These are phyloP conservation scores for Nomada fabriciana DNA, from an alignment of 2,888 invertebrate genomes.

Conservation along the genomic window DNA sequence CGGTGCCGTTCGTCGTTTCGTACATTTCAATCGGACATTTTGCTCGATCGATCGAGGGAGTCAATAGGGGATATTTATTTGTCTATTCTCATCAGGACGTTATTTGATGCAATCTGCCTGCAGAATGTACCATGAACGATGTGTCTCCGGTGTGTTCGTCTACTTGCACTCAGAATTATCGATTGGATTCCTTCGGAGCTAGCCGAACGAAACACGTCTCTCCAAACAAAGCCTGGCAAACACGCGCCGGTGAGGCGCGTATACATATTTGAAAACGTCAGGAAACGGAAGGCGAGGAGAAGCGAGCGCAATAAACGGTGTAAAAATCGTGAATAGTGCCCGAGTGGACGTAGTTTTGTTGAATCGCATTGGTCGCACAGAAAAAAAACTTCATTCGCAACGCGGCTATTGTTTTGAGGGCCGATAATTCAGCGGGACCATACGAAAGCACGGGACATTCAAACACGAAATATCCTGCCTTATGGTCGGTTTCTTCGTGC, in stretches of 20 bases:
- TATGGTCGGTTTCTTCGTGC: constrained; percentile 1
- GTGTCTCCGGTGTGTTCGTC: not conserved
- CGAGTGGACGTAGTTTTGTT: not conserved
- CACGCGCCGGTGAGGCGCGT: too few species aligned
- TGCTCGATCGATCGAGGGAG: too few species aligned
- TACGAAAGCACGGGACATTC: not conserved
- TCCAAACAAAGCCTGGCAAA: too few species aligned
- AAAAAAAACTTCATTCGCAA: constrained; percentile 20
- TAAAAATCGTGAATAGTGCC: constrained; percentile 7
- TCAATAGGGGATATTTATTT: too few species aligned
- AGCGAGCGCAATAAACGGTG: not conserved
- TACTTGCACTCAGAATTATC: too few species aligned
- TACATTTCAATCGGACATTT: too few species aligned
- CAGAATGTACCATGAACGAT: not conserved
- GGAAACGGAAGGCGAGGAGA: not conserved
- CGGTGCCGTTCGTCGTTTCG: not conserved
- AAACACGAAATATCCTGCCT: not conserved
- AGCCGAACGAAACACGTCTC: too few species aligned
- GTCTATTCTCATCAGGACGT: not conserved
- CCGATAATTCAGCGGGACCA: constrained; percentile 21
- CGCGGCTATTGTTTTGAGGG: constrained; percentile 21
- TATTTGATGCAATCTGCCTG: too few species aligned
- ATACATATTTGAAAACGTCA: not conserved
- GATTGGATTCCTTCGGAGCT: too few species aligned
- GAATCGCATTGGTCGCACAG: not conserved